Percentiles rank a stretch among this genome's conserved stretches.
phyloP scores from a whole-genome alignment of 1,140 invertebrate genomes.

The Drosophila asahinai region DNA sequence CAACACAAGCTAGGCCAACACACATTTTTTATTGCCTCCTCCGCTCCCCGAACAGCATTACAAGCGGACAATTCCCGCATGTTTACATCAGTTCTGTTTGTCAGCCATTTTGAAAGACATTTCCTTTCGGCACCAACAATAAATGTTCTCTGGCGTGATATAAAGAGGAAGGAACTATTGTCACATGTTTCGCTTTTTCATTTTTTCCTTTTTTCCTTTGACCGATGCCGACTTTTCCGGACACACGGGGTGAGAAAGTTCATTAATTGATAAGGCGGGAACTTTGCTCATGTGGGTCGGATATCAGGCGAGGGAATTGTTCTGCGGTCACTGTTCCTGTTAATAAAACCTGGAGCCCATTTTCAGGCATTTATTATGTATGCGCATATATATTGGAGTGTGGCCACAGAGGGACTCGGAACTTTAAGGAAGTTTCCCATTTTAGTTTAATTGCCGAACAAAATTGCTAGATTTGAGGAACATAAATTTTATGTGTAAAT shows the following conservation, averaged over 20 bases:
- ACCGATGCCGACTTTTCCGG: constrained; percentile 3
- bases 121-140: constrained; percentile 52
- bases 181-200: constrained; percentile 45
- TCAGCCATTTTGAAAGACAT: constrained; percentile 58
- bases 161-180: constrained; percentile 64
- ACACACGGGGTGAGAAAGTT: constrained; percentile 46
- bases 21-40: constrained; percentile 39
- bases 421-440: background rate
- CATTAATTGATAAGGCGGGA: constrained; percentile 68
- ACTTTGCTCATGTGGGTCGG: constrained; percentile 26
- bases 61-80: constrained; percentile 33
- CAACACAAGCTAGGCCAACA: constrained; percentile 41
- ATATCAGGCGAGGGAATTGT: constrained; percentile 47
- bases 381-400: constrained; percentile 18
- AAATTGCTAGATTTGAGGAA: background rate
- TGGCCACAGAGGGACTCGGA: too few species aligned
- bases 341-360: constrained; percentile 32
- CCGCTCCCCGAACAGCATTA: background rate
- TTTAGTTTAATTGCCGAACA: background rate
- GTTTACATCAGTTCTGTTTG: constrained; percentile 49
- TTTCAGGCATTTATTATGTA: constrained; percentile 32
- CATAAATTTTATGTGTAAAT: background rate
- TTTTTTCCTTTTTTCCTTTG: background rate
- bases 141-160: constrained; percentile 41
- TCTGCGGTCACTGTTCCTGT: constrained; percentile 23